A percentile compares a stretch with the other conserved stretches of the same genome.
These are phyloP conservation scores for Lochmaea crataegi DNA, from an alignment of 2,888 invertebrate species.

Conservation along the genomic window DNA sequence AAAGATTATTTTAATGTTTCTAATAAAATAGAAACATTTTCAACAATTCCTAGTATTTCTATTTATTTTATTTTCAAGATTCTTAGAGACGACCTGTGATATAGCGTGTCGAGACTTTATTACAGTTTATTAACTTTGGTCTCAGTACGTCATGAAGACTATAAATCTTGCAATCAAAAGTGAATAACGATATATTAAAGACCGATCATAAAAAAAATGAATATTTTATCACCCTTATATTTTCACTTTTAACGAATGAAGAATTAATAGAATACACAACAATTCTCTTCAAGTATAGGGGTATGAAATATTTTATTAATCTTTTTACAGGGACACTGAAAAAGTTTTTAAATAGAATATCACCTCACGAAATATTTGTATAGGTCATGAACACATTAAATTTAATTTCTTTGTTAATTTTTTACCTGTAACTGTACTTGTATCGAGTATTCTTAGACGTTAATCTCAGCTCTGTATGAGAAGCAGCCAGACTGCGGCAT, in stretches of 20 bases:
- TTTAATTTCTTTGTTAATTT: too few relatives aligned
- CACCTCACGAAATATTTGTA: too few relatives aligned
- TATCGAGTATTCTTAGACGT: too few relatives aligned
- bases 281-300: slow-evolving; percentile 35
- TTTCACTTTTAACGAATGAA: slow-evolving; percentile 31
- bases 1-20: too few relatives aligned
- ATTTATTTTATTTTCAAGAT: neutral
- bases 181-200: slow-evolving; percentile 30
- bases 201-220: slow-evolving; percentile 35
- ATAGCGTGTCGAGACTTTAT: neutral
- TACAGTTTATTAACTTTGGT: slow-evolving; percentile 2
- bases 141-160: slow-evolving; percentile 21
- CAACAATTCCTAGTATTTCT: too few relatives aligned
- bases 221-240: slow-evolving; percentile 40
- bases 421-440: too few relatives aligned
- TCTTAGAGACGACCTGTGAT: neutral
- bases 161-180: slow-evolving; percentile 40
- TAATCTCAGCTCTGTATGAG: too few relatives aligned
- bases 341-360: neutral
- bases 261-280: slow-evolving; percentile 33
- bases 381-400: too few relatives aligned
- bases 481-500: too few relatives aligned
- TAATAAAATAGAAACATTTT: too few relatives aligned
- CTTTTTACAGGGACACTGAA: neutral
- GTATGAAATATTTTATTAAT: slow-evolving; percentile 8